phyloP scores from a whole-genome alignment of 1,140 invertebrate species.

The Aphaenogaster floridana region DNA sequence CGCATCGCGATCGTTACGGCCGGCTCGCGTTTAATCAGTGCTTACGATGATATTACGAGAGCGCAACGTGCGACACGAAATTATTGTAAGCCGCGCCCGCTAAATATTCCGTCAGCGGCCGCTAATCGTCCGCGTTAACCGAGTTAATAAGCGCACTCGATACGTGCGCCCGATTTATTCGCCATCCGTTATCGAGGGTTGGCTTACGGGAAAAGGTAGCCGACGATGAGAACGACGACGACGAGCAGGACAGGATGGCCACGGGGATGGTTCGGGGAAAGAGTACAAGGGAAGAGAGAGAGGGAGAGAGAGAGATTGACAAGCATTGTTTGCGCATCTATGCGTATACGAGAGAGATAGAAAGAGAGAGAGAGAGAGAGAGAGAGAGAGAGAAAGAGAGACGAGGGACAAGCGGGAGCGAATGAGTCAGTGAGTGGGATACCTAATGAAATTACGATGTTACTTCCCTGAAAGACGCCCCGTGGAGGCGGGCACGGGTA shows the following conservation, averaged over 20 bases:
- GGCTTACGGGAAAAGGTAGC: background rate
- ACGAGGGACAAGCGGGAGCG: constrained; percentile 1
- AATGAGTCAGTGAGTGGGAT: constrained; percentile 48
- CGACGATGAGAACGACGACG: background rate
- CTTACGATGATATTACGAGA: constrained; percentile 71
- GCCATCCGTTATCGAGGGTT: background rate
- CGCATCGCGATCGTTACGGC: constrained; percentile 71
- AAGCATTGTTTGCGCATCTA: constrained; percentile 45
- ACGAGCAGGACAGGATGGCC: background rate
- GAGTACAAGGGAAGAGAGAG: background rate
- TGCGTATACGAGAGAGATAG: background rate
- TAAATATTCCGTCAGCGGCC: constrained; percentile 68
- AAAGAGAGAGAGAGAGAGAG: constrained; percentile 6
- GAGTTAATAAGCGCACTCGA: constrained; percentile 65
- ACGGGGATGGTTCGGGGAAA: background rate
- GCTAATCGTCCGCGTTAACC: constrained; percentile 68
- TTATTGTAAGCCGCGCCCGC: constrained; percentile 65
- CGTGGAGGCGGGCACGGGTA: constrained; percentile 39
- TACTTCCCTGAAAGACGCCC: constrained; percentile 72
- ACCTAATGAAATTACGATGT: constrained; percentile 74
- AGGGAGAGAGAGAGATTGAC: constrained; percentile 36
- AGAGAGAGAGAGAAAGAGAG: background rate
- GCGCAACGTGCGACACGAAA: constrained; percentile 67
- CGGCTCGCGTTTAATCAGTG: constrained; percentile 70
- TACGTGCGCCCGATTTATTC: constrained; percentile 56